phyloP scores from a whole-genome alignment of 1,140 invertebrate species.

The Tetramorium alpestre region DNA sequence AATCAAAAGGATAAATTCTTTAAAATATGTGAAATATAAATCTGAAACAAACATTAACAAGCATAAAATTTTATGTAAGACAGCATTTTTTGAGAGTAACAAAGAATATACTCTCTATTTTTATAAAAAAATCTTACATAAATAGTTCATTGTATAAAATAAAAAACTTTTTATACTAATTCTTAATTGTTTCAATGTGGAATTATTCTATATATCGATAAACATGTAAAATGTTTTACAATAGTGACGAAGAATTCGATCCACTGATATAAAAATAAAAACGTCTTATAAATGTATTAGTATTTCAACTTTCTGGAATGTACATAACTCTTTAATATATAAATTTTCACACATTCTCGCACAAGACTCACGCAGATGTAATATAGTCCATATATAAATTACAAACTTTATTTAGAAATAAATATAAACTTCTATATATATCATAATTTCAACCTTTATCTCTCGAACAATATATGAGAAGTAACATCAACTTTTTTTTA shows the following conservation, averaged over 20 bases:
- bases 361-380: conserved; percentile 14
- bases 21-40: neutral
- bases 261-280: conserved; percentile 42
- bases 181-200: neutral
- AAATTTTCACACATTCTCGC: conserved; percentile 29
- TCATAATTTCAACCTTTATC: neutral
- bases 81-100: neutral
- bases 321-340: conserved; percentile 14
- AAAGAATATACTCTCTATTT: neutral
- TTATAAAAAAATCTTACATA: conserved; percentile 3
- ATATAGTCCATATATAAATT: conserved; percentile 6
- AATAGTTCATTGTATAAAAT: neutral
- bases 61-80: conserved; percentile 30
- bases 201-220: neutral
- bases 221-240: conserved; percentile 13
- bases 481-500: neutral
- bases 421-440: neutral
- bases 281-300: neutral
- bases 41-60: conserved; percentile 9
- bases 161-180: neutral
- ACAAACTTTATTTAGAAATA: conserved; percentile 20
- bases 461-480: neutral
- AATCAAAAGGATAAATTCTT: neutral
- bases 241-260: neutral
- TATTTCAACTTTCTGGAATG: conserved; percentile 28